Conservation (phyloP, 1,140 invertebrate species). For the Araneus ventricosus region DNA sequence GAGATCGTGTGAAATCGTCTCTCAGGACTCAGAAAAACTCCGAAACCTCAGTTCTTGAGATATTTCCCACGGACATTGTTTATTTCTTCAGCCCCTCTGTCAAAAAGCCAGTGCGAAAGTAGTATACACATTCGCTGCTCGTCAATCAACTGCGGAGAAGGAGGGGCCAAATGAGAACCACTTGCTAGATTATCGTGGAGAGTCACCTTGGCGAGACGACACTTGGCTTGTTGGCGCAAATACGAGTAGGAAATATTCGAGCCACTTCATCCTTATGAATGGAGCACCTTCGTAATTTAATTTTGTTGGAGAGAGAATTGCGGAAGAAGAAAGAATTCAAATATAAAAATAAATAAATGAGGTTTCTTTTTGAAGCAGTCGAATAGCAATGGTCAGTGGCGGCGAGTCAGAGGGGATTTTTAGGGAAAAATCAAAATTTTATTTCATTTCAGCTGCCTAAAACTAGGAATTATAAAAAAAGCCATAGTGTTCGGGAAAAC, state of each 20-base stretch:
- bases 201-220: neutral
- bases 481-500: too few relatives aligned
- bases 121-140: conserved; percentile 45
- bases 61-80: conserved; percentile 65
- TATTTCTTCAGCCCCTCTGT: conserved; percentile 64
- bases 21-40: conserved; percentile 9
- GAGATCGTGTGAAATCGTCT: conserved; percentile 57
- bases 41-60: conserved; percentile 10
- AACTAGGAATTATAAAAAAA: too few relatives aligned
- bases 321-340: too few relatives aligned
- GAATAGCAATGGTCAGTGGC: too few relatives aligned
- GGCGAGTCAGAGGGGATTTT: too few relatives aligned
- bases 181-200: conserved; percentile 31
- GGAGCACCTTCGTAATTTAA: too few relatives aligned
- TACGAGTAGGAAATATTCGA: neutral
- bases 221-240: neutral
- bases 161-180: conserved; percentile 37
- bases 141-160: conserved; percentile 57
- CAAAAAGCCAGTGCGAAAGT: conserved; percentile 31
- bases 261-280: neutral
- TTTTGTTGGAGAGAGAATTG: too few relatives aligned
- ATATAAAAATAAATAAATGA: too few relatives aligned
- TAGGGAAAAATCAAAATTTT: too few relatives aligned
- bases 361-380: too few relatives aligned
- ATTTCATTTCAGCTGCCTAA: too few relatives aligned